Base-by-base conservation (phyloP, 2,888 invertebrate genomes). In the Acanthopleura granulata region DNA sequence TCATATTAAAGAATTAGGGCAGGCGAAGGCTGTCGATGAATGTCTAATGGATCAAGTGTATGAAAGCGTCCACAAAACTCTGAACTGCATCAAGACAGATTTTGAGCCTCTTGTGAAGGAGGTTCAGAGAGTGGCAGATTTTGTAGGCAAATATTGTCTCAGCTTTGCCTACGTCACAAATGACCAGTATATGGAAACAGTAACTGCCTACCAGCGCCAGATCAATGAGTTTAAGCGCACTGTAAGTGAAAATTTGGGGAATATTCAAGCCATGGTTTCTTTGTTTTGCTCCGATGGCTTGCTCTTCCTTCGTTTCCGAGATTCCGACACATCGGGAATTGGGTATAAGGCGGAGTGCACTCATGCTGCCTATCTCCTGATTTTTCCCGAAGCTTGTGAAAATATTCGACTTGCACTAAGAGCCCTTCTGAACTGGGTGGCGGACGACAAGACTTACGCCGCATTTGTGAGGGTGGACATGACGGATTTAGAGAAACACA, bases 131-230 rank as follows among this genome's bases (percentile, higher is more conserved):
- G 79, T 82, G 14, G 62, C 79, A 62, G 82, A 83, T 14, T 77
- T 78, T 61, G 76, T 84, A 1, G 78, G 80, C 22, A 86, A 84
- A 76, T 88, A 88, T 74, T 86, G 86, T 75, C 77, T 81, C 69
- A 86, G 86, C 76, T 88, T 87, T 77, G 83, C 81, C 30, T 73
- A 78, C 15, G 51, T 77, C 0, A 83, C 84, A 12, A 84, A 83
- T 0, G 71, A 87, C 73, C 18, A 76, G 1, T 86, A 85, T 77
- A 74, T 87, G 74, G 86, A 87, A 76, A 86, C 86, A 9, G 85
- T 85, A 14, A 80, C 82, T 9, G 86, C 85, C 74, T 87, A 87
- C 76, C 86, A 87, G 75, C 82, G 82, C 74, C 85, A 86, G 78
- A 77, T 83, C 66, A 75, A 78, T 18, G 88, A 86, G 40, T 81